Evolutionary conservation across 1,140 invertebrate species (phyloP).

Genomic region (Trialeurodes vaporariorum): DNA sequence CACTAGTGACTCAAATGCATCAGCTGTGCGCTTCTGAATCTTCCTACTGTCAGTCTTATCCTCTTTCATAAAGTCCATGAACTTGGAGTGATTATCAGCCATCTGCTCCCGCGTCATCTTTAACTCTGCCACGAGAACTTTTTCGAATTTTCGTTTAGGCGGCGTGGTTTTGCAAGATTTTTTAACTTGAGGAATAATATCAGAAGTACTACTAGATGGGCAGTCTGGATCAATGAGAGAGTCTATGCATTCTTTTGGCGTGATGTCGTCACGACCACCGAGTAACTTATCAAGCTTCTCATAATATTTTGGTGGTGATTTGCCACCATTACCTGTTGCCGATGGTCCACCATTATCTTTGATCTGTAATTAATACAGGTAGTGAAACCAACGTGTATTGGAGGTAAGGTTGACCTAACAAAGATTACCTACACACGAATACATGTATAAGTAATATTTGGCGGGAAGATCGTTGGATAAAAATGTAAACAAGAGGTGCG

Average conservation of each 20-base stretch:
- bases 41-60: background rate
- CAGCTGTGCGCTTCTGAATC: background rate
- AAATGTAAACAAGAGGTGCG: no score
- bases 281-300: background rate
- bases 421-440: no score
- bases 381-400: no score
- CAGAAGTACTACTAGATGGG: background rate
- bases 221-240: background rate
- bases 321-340: background rate
- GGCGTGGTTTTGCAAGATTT: background rate
- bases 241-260: background rate
- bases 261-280: background rate
- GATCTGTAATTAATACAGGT: no score
- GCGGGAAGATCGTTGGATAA: no score
- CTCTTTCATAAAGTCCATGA: background rate
- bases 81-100: background rate
- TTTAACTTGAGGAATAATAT: background rate
- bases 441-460: no score
- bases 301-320: background rate
- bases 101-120: background rate
- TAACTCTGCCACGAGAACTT: background rate
- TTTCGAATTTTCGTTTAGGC: background rate
- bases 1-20: background rate
- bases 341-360: background rate
- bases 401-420: no score